Evolutionary conservation across 2,797 vertebrate genomes (phyloP).

Genomic region (Podargus strigoides): DNA sequence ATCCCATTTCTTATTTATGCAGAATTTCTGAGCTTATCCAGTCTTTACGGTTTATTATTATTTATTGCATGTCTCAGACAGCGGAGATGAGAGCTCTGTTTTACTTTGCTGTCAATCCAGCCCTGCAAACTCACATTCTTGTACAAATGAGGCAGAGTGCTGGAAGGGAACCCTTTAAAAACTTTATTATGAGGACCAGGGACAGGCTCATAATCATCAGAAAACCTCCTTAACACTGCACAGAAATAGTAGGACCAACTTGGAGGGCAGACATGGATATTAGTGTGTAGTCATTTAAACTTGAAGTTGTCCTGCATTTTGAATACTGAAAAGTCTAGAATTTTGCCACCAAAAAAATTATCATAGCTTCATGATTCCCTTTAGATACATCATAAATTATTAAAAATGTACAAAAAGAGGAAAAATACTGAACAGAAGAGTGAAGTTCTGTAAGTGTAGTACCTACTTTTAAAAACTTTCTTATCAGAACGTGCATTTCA

Average conservation of each 20-base stretch:
- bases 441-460: background rate
- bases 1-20: background rate
- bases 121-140: background rate
- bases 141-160: background rate
- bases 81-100: background rate
- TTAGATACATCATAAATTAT: background rate
- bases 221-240: background rate
- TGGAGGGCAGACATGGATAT: background rate
- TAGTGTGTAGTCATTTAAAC: background rate
- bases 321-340: background rate
- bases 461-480: background rate
- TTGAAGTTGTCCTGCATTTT: background rate
- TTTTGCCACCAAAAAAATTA: background rate
- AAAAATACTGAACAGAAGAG: background rate
- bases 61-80: background rate
- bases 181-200: background rate
- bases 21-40: background rate
- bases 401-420: background rate
- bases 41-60: background rate
- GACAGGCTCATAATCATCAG: background rate
- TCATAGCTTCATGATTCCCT: background rate
- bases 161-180: background rate
- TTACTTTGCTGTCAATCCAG: background rate
- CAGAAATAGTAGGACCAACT: background rate
- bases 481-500: background rate